phyloP scores from a whole-genome alignment of 2,113 vertebrate species.

The Pygathrix nemaeus region DNA sequence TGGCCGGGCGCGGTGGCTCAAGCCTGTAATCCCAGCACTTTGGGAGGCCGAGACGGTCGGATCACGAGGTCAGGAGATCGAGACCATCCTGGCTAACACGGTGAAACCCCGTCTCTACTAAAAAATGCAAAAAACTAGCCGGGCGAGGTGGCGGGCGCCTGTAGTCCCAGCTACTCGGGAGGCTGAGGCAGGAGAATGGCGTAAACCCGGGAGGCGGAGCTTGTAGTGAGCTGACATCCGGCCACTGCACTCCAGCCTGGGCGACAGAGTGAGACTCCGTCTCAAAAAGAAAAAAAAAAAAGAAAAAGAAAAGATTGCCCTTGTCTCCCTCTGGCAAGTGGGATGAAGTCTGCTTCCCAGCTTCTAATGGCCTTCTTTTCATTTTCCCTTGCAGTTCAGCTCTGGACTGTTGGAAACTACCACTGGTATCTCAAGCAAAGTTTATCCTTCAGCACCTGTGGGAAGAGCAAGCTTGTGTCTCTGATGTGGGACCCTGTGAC shows the following conservation, averaged over 20 bases:
- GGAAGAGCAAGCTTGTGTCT: conserved; percentile 84
- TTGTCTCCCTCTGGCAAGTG: fast-evolving
- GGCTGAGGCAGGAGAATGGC: too few relatives aligned
- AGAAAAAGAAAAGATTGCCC: not conserved
- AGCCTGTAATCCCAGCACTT: too few relatives aligned
- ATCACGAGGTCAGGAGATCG: too few relatives aligned
- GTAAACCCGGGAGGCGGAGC: too few relatives aligned
- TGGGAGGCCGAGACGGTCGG: too few relatives aligned
- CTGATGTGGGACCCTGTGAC: conserved; percentile 92
- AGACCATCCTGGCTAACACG: too few relatives aligned
- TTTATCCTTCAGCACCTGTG: conserved; percentile 87
- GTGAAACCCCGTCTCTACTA: too few relatives aligned
- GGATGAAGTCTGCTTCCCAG: not conserved
- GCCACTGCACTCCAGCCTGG: too few relatives aligned
- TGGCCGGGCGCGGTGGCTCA: not conserved
- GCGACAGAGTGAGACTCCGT: too few relatives aligned
- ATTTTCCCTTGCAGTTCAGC: conserved; percentile 89
- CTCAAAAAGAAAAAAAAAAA: not conserved
- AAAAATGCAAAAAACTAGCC: too few relatives aligned
- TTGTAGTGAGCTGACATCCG: too few relatives aligned
- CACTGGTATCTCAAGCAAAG: conserved; percentile 99
- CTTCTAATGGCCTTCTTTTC: not conserved
- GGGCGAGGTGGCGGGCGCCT: fast-evolving
- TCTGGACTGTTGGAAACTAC: conserved; percentile 96
- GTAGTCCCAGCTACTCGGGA: too few relatives aligned